A percentile compares a stretch with the other conserved stretches of the same genome.
phyloP scores from a whole-genome alignment of 1,140 invertebrate genomes.

The Megalopta genalis region DNA sequence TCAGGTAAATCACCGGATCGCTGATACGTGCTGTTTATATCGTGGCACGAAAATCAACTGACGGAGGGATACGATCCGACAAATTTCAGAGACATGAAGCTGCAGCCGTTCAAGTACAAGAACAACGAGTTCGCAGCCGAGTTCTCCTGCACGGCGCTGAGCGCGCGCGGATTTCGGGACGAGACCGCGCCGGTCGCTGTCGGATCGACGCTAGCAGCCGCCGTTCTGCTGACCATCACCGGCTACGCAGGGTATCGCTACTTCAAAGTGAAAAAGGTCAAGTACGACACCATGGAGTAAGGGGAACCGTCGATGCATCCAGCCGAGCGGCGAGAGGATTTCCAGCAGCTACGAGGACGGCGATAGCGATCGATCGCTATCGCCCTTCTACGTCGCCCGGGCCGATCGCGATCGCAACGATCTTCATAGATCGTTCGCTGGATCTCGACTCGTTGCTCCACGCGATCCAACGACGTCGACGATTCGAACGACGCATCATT shows the following conservation, averaged over 20 bases:
- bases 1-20: slow-evolving; percentile 66
- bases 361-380: not conserved
- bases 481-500: not conserved
- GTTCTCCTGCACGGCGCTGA: slow-evolving; percentile 79
- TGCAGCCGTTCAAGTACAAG: slow-evolving; percentile 85
- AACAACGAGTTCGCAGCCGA: slow-evolving; percentile 83
- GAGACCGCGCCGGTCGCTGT: slow-evolving; percentile 93
- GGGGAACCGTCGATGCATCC: not conserved
- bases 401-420: not conserved
- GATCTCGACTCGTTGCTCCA: not conserved
- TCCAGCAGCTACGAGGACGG: slow-evolving; percentile 5
- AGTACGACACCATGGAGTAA: slow-evolving; percentile 96
- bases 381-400: not conserved
- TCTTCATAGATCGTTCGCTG: not conserved
- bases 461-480: not conserved
- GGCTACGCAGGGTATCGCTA: slow-evolving; percentile 94
- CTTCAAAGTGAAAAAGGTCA: slow-evolving; percentile 93
- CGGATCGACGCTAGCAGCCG: slow-evolving; percentile 90
- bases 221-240: slow-evolving; percentile 88
- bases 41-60: not conserved
- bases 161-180: slow-evolving; percentile 81
- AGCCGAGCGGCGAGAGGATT: slow-evolving; percentile 1
- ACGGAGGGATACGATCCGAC: not conserved
- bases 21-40: no score
- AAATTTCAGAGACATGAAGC: slow-evolving; percentile 79